Evolutionary conservation across 2,888 invertebrate genomes (phyloP).

Genomic region (Neria commutata): DNA sequence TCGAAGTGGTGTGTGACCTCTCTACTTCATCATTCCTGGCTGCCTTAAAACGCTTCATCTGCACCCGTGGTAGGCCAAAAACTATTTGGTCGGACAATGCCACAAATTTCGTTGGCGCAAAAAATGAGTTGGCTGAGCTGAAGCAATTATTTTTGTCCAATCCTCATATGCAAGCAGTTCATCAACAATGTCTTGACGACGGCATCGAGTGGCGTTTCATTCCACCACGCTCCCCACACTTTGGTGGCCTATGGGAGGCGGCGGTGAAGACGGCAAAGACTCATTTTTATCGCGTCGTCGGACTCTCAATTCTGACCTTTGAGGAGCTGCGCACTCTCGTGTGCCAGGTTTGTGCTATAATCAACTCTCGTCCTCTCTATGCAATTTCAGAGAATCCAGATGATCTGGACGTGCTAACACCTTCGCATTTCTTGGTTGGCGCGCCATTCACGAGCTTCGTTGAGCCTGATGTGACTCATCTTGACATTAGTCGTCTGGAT

Average conservation of each 20-base stretch:
- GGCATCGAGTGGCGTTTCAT: conserved; percentile 26
- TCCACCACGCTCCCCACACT: conserved; percentile 28
- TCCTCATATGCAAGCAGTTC: conserved; percentile 10
- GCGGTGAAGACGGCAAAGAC: conserved; percentile 27
- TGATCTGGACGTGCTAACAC: conserved; percentile 22
- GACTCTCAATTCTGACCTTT: conserved; percentile 21
- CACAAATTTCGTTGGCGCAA: conserved; percentile 26
- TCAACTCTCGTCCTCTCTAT: conserved; percentile 29
- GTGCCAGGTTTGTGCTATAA: conserved; percentile 27
- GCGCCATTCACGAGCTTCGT: conserved; percentile 19
- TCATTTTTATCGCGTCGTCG: conserved; percentile 26
- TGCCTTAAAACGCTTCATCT: conserved; percentile 24
- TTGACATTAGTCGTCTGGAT: conserved; percentile 22
- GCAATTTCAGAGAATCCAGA: conserved; percentile 26
- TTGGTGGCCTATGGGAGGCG: conserved; percentile 29
- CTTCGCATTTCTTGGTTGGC: conserved; percentile 29
- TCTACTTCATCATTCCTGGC: conserved; percentile 26
- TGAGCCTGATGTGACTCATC: conserved; percentile 24
- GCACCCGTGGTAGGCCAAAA: conserved; percentile 24
- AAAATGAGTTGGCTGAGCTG: conserved; percentile 18
- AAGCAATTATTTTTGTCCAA: conserved; percentile 17
- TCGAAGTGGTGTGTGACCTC: conserved; percentile 29
- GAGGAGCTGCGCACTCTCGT: conserved; percentile 31
- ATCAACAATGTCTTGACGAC: conserved; percentile 21
- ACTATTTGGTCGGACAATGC: conserved; percentile 28